phyloP scores from a whole-genome alignment of 2,888 invertebrate species.

The Drosophila nr. fundita region DNA sequence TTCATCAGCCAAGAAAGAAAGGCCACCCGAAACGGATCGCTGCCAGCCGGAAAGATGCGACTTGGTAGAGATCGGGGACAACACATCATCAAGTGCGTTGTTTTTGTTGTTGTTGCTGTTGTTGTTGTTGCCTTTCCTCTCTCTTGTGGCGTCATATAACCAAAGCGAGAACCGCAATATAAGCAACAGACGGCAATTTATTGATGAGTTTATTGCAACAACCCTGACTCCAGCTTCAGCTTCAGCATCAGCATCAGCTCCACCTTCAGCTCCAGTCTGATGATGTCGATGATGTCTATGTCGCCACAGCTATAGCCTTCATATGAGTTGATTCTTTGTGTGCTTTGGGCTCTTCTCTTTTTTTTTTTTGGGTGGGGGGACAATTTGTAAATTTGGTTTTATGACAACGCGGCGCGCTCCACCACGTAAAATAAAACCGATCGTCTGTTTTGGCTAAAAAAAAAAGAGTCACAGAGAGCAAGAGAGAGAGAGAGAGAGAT shows the following conservation, averaged over 20 bases:
- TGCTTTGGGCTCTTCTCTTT: conserved; percentile 24
- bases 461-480: conserved; percentile 17
- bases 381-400: conserved; percentile 84
- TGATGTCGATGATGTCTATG: conserved; percentile 79
- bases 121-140: conserved; percentile 20
- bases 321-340: conserved; percentile 78
- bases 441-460: conserved; percentile 49
- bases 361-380: conserved; percentile 58
- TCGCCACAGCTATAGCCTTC: conserved; percentile 49
- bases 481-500: conserved; percentile 1
- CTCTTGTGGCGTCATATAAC: conserved; percentile 51
- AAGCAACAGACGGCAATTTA: conserved; percentile 79
- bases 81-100: conserved; percentile 62
- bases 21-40: conserved; percentile 51
- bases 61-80: conserved; percentile 28
- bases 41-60: conserved; percentile 20
- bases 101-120: conserved; percentile 34
- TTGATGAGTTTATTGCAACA: conserved; percentile 84
- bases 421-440: conserved; percentile 75
- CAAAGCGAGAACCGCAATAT: conserved; percentile 58
- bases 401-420: conserved; percentile 74
- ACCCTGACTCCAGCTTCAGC: conserved; percentile 16
- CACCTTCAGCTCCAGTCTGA: conserved; percentile 26
- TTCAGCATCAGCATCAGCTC: conserved; percentile 2
- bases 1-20: conserved; percentile 38